Evolutionary conservation across 2,888 invertebrate species (phyloP).

Genomic region (Dynastes tityus): DNA sequence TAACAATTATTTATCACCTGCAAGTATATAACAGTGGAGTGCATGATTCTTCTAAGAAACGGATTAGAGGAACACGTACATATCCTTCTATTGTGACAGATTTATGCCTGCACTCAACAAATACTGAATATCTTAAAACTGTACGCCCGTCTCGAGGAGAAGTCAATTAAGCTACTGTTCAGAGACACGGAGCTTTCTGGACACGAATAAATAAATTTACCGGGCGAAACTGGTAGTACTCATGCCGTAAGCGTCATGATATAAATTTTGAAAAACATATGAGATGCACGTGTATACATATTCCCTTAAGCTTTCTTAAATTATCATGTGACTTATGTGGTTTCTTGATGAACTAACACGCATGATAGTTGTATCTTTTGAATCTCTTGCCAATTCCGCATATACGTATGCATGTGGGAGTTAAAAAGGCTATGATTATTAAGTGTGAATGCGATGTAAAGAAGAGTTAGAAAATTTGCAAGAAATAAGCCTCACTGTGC

Average conservation of each 20-base stretch:
- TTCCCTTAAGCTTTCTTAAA: neutral
- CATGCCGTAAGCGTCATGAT: slow-evolving; percentile 1
- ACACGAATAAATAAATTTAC: slow-evolving; percentile 27
- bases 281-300: neutral
- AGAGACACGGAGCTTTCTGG: slow-evolving; percentile 21
- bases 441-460: too few species aligned
- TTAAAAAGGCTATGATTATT: too few species aligned
- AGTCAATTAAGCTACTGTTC: slow-evolving; percentile 48
- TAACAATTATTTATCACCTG: too few species aligned
- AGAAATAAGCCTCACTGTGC: too few species aligned
- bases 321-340: too few species aligned
- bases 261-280: slow-evolving; percentile 7
- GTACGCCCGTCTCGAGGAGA: slow-evolving; percentile 6
- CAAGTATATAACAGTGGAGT: too few species aligned
- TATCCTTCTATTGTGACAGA: slow-evolving; percentile 6
- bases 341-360: too few species aligned
- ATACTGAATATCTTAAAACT: slow-evolving; percentile 13
- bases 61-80: neutral
- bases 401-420: too few species aligned
- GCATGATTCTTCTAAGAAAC: neutral
- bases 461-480: too few species aligned
- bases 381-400: too few species aligned
- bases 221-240: slow-evolving; percentile 21
- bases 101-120: slow-evolving; percentile 21
- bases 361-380: too few species aligned